These are phyloP conservation scores for Microctonus hyperodae DNA, from an alignment of 2,888 invertebrate species.

Conservation along the genomic window DNA sequence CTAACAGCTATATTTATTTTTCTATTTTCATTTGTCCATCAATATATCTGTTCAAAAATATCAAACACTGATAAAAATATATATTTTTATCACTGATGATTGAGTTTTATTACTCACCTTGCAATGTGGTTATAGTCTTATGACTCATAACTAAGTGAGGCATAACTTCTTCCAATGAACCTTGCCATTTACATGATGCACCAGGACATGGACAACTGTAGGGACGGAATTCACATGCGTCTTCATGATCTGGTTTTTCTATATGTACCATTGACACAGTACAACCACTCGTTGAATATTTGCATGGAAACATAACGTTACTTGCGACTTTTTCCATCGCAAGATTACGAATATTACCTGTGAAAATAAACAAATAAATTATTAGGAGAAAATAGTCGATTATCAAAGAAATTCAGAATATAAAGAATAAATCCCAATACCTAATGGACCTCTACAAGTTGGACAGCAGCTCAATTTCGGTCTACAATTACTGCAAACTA, in stretches of 20 bases:
- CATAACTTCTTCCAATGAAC: constrained; percentile 98
- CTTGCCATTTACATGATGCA: constrained; percentile 99
- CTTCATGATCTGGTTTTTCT: constrained; percentile 99
- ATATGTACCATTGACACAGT: constrained; percentile 90
- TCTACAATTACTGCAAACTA: constrained; percentile 96
- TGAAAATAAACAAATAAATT: neutral
- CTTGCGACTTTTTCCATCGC: constrained; percentile 99
- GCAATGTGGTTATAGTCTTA: constrained; percentile 97
- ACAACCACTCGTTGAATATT: constrained; percentile 96
- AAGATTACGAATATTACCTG: constrained; percentile 94
- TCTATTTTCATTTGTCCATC: neutral
- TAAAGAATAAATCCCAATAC: constrained; percentile 55
- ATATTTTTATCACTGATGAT: too few species aligned
- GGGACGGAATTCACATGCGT: constrained; percentile 97
- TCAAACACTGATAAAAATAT: too few species aligned
- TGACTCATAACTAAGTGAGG: constrained; percentile 96
- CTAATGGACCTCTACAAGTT: constrained; percentile 95
- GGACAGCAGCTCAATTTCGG: constrained; percentile 98
- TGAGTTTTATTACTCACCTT: constrained; percentile 69
- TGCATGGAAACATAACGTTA: constrained; percentile 98
- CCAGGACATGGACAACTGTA: constrained; percentile 99
- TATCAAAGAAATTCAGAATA: neutral
- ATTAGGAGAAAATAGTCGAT: neutral
- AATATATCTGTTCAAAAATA: neutral
- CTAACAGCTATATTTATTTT: too few species aligned